Percentiles rank a stretch among this genome's conserved stretches.
phyloP scores from a whole-genome alignment of 2,797 vertebrate genomes.

The Simalia tracyae region DNA sequence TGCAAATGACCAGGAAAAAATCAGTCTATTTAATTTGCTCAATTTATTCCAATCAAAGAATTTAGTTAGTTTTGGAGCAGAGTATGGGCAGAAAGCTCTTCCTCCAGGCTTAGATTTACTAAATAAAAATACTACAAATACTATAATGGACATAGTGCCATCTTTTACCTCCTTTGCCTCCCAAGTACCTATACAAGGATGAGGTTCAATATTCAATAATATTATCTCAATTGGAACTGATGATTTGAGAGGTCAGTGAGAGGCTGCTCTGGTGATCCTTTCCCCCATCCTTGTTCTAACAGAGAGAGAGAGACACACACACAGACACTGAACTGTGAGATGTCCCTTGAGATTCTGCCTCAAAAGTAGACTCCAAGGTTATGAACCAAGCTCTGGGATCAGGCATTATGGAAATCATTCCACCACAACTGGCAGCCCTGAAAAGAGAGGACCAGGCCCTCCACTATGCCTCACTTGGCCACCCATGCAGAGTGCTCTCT shows the following conservation, averaged over 20 bases:
- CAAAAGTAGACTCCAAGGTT: neutral
- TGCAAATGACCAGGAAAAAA: too few species aligned
- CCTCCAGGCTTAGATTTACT: neutral
- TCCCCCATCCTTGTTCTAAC: neutral
- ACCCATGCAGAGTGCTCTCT: slow-evolving; percentile 4
- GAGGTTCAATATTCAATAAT: slow-evolving; percentile 18
- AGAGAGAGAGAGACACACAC: neutral
- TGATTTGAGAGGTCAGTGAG: slow-evolving; percentile 13
- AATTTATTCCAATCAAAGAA: neutral
- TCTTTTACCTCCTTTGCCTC: neutral
- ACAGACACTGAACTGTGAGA: neutral
- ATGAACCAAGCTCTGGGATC: neutral
- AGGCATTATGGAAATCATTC: neutral
- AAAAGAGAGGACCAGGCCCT: neutral
- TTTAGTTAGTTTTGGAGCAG: neutral
- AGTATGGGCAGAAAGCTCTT: neutral
- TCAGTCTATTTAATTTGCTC: neutral
- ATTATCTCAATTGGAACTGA: slow-evolving; percentile 17
- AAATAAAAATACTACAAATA: neutral
- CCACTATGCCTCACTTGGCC: neutral
- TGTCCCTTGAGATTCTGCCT: neutral
- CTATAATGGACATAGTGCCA: neutral
- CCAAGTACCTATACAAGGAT: neutral
- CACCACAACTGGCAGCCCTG: neutral
- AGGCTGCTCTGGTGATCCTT: neutral